phyloP scores from a whole-genome alignment of 2,888 invertebrate genomes.

The Trichacis sp. region DNA sequence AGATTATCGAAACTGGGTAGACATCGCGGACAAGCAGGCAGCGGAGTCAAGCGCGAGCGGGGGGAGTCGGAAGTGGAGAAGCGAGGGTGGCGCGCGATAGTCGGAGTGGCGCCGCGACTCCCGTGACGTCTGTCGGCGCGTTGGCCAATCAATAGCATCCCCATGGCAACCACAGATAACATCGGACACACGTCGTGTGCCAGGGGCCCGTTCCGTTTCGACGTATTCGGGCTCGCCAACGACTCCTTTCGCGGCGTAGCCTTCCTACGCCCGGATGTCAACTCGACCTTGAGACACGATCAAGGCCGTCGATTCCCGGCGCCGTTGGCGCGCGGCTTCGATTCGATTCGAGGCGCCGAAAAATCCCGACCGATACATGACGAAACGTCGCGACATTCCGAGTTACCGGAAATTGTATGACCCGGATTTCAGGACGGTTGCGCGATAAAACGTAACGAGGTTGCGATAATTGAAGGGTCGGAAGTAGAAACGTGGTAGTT shows the following conservation, averaged over 20 bases:
- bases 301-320: too few species aligned
- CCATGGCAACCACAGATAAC: slow-evolving; percentile 70
- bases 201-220: slow-evolving; percentile 45
- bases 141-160: slow-evolving; percentile 69
- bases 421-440: too few species aligned
- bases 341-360: too few species aligned
- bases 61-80: slow-evolving; percentile 46
- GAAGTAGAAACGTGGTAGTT: too few species aligned
- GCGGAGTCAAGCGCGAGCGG: slow-evolving; percentile 38
- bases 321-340: too few species aligned
- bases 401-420: too few species aligned
- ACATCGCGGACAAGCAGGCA: slow-evolving; percentile 34
- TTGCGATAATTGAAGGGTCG: too few species aligned
- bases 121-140: slow-evolving; percentile 71
- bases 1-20: slow-evolving; percentile 44
- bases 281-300: slow-evolving; percentile 37
- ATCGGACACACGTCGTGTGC: slow-evolving; percentile 66
- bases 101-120: slow-evolving; percentile 72
- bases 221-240: slow-evolving; percentile 48
- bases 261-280: slow-evolving; percentile 17
- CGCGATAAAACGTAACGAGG: too few species aligned
- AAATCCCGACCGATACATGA: too few species aligned
- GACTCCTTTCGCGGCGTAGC: too few species aligned
- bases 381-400: too few species aligned
- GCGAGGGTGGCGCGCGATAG: slow-evolving; percentile 71